Percentiles rank a stretch among this genome's conserved stretches.
Conservation (phyloP, 2,797 vertebrate species). For the Microctenopoma steveboyesi region DNA sequence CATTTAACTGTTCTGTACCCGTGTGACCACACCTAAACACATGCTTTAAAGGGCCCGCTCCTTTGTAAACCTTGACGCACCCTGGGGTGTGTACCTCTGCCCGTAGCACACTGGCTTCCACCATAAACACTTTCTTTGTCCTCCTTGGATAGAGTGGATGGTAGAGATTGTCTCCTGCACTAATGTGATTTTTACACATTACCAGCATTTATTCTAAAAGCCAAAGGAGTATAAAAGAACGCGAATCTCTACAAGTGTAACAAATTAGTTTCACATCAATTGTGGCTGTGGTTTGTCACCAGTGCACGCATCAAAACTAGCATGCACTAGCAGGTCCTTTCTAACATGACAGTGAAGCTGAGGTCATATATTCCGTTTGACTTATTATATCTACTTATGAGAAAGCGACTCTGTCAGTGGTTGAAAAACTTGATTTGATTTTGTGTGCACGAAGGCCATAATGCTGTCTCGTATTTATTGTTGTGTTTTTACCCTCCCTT, state of each 20-base stretch:
- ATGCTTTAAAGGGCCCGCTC: slow-evolving; percentile 59
- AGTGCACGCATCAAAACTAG: not conserved
- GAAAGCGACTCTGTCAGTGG: not conserved
- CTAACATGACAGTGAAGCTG: slow-evolving; percentile 1
- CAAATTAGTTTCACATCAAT: not conserved
- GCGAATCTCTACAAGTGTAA: not conserved
- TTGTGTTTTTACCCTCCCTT: not conserved
- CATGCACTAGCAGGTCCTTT: not conserved
- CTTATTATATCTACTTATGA: not conserved
- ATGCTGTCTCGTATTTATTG: not conserved
- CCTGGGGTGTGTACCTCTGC: slow-evolving; percentile 43
- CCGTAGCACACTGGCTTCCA: slow-evolving; percentile 64
- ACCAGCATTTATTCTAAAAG: not conserved
- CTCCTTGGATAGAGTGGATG: slow-evolving; percentile 34
- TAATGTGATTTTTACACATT: not conserved
- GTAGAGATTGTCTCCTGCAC: not conserved
- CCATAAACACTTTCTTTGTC: slow-evolving; percentile 64
- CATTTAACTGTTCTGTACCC: not conserved
- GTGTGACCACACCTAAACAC: slow-evolving; percentile 66
- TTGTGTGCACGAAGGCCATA: not conserved
- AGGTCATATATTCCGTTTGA: slow-evolving; percentile 14
- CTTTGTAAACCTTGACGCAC: slow-evolving; percentile 69
- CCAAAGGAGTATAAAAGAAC: not conserved
- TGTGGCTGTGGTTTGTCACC: slow-evolving; percentile 5
- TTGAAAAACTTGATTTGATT: not conserved